Conservation (phyloP, 2,888 invertebrate genomes). For the Alcis repandata region DNA sequence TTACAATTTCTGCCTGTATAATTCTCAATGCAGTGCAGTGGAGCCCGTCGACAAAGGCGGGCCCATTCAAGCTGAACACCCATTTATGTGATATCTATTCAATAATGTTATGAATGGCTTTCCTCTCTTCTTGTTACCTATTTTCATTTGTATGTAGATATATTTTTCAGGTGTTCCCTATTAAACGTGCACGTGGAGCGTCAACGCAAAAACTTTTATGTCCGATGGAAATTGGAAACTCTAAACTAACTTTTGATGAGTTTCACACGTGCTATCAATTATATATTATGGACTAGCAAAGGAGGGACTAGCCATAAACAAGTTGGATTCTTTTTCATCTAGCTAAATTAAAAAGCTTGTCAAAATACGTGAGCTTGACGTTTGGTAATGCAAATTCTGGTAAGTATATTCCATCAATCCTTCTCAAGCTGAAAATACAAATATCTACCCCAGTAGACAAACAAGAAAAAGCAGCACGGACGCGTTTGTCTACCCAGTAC, state of each 20-base stretch:
- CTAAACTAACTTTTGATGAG: not conserved
- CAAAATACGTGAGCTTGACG: too few species aligned
- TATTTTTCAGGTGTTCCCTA: not conserved
- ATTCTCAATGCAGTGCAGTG: conserved; percentile 42
- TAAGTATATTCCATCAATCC: conserved; percentile 39
- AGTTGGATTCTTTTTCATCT: too few species aligned
- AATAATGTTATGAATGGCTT: conserved; percentile 47
- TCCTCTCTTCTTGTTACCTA: conserved; percentile 26
- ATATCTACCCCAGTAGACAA: conserved; percentile 51
- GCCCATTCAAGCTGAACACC: conserved; percentile 44
- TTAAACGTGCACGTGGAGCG: too few species aligned
- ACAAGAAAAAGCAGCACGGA: conserved; percentile 58
- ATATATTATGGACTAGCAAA: too few species aligned
- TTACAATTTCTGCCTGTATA: conserved; percentile 29
- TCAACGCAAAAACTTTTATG: too few species aligned
- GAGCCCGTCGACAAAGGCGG: conserved; percentile 44
- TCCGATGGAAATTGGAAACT: not conserved
- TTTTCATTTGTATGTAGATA: not conserved
- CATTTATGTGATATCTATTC: conserved; percentile 49
- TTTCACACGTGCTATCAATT: too few species aligned
- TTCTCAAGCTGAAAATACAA: conserved; percentile 49
- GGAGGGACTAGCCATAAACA: too few species aligned
- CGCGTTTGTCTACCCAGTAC: conserved; percentile 61
- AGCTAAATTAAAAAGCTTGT: too few species aligned
- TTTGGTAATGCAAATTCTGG: too few species aligned